phyloP scores from a whole-genome alignment of 2,113 vertebrate genomes.

The cattle (Bos taurus) region ARS-UCD2.0 NC_037354.1:18099501-18100000 shows the following conservation, averaged over 20 bases:
- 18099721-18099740: neutral
- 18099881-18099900: neutral
- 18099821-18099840: neutral
- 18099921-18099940: neutral
- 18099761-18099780: neutral
- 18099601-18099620: neutral
- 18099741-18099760: neutral
- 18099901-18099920: neutral
- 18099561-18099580: neutral
- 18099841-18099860: neutral
- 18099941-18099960: neutral
- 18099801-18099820: neutral
- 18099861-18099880: neutral
- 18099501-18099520: neutral
- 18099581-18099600: neutral
- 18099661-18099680: neutral
- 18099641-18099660: neutral
- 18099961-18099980: neutral
- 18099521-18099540: slow-evolving; percentile 25
- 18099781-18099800: neutral
- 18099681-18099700: neutral
- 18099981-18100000: neutral
- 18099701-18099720: neutral
- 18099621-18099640: neutral
- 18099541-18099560: neutral